These are phyloP conservation scores for Anabas testudineus DNA, from an alignment of 2,797 vertebrate species.

Conservation along the genomic window DNA sequence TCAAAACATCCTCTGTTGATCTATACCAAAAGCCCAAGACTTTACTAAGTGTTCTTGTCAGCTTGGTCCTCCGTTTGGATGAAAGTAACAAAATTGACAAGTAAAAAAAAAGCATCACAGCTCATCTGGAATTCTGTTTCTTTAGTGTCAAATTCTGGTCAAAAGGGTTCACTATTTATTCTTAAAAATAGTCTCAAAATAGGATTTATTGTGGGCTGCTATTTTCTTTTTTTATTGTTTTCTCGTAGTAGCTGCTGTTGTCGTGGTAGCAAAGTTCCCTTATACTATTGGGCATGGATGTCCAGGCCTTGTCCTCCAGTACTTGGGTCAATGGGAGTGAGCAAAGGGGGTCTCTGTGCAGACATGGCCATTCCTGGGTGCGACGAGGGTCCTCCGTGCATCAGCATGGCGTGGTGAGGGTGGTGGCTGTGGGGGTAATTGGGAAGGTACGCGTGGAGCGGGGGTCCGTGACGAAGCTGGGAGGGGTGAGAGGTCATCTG, in stretches of 20 bases:
- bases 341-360: conserved; percentile 92
- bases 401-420: conserved; percentile 92
- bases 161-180: conserved; percentile 86
- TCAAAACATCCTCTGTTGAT: conserved; percentile 83
- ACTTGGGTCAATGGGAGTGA: conserved; percentile 92
- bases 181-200: conserved; percentile 95
- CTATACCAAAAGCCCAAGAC: conserved; percentile 94
- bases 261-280: conserved; percentile 91
- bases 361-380: conserved; percentile 94
- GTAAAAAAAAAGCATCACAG: conserved; percentile 91
- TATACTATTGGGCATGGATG: conserved; percentile 94
- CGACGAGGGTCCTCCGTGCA: conserved; percentile 94
- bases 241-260: conserved; percentile 79
- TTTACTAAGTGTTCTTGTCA: conserved; percentile 97
- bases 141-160: conserved; percentile 96
- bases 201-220: conserved; percentile 79
- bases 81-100: conserved; percentile 96
- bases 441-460: conserved; percentile 91
- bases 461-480: conserved; percentile 92
- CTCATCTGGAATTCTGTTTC: conserved; percentile 95
- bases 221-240: conserved; percentile 62
- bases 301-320: conserved; percentile 94
- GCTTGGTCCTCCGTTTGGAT: conserved; percentile 90
- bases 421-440: conserved; percentile 89
- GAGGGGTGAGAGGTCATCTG: conserved; percentile 93